Base-by-base conservation (phyloP, 2,797 vertebrate species). In the Thripadectes ignobilis region DNA sequence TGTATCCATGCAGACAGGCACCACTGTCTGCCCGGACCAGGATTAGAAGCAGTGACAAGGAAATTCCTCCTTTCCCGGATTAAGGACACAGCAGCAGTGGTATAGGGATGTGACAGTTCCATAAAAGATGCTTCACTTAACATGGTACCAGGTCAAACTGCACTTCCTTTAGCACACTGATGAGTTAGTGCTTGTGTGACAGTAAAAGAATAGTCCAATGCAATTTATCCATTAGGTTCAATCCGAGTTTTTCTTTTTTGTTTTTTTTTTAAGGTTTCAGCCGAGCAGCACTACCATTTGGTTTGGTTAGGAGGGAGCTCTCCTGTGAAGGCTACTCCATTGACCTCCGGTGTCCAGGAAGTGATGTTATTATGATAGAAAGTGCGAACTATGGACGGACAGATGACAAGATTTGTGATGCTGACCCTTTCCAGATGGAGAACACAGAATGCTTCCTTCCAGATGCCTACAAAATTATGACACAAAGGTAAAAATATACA, bases 341-440 rank as follows among this genome's bases (percentile, higher is more conserved):
- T 87, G 99, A 99, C 97, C 98, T 99, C 88, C 98, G 99, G 38
- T 99, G 99, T 97, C 99, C 99, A 13, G 99, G 99, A 98, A 99
- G 99, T 97, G 99, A 99, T 97, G 99, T 99, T 97, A 99, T 99
- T 96, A 99, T 99, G 99, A 99, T 99, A 32, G 99, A 99, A 96
- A 99, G 98, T 3, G 99, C 99, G 81, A 99, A 99, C 98, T 99
- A 99, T 41, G 99, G 99, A 89, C 98, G 99, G 87, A 99, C 99
- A 30, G 99, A 99, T 29, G 99, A 99, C 98, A 99, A 99, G 98
- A 99, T 99, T 95, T 99, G 99, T 86, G 99, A 99, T 39, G 99
- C 99, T 39, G 99, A 99, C 98, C 99, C 99, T 34, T 99, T 99
- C 98, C 99, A 99, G 97, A 99, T 99, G 99, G 99, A 99, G 98